Evolutionary conservation across 2,888 invertebrate species (phyloP).

Genomic region (Ypsolopha scabrella): DNA sequence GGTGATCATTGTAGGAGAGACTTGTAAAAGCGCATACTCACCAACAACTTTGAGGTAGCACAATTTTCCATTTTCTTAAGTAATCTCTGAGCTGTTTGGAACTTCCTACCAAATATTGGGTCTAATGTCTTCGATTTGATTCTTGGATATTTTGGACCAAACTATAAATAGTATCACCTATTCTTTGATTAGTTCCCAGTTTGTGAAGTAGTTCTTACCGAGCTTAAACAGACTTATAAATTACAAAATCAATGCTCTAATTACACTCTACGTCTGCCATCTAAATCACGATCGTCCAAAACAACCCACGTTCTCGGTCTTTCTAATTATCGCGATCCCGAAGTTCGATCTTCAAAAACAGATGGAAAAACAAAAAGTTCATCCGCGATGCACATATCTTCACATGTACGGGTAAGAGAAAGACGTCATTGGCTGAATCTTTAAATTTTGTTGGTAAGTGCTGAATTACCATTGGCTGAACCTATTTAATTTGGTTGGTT

Average conservation of each 20-base stretch:
- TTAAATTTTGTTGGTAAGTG: no score
- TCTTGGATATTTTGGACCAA: neutral
- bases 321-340: neutral
- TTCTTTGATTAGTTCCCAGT: no score
- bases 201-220: no score
- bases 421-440: constrained; percentile 31
- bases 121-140: no score
- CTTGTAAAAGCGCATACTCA: constrained; percentile 67
- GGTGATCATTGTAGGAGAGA: constrained; percentile 88
- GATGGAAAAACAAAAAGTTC: constrained; percentile 3
- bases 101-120: neutral
- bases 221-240: neutral
- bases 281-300: constrained; percentile 1
- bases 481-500: no score
- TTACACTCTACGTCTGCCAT: neutral
- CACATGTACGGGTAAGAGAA: constrained; percentile 24
- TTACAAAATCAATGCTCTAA: neutral
- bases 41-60: constrained; percentile 91
- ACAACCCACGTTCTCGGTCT: neutral
- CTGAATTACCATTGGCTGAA: no score
- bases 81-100: neutral
- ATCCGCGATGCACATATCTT: neutral
- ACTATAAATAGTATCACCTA: no score
- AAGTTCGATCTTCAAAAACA: neutral
- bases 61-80: no score